These are phyloP conservation scores for Noctilio leporinus DNA, from an alignment of 2,113 vertebrate genomes.

Conservation along the genomic window DNA sequence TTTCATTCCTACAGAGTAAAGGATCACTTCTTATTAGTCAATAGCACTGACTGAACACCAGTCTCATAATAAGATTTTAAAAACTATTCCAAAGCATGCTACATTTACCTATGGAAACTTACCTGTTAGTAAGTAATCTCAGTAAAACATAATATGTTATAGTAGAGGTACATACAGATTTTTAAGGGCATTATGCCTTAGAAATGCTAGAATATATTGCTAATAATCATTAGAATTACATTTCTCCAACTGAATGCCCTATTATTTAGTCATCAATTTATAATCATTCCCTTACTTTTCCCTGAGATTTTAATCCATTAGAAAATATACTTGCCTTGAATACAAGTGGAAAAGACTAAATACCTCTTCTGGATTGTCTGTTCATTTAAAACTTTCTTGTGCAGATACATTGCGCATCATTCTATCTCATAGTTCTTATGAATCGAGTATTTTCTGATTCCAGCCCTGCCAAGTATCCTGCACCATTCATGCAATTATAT, in stretches of 20 bases:
- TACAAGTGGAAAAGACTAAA: neutral
- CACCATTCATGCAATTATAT: neutral
- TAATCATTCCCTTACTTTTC: neutral
- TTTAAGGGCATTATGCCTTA: neutral
- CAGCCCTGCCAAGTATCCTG: neutral
- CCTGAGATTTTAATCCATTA: neutral
- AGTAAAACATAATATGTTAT: neutral
- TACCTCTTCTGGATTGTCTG: neutral
- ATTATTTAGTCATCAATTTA: slow-evolving; percentile 13
- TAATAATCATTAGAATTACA: neutral
- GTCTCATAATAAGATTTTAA: neutral
- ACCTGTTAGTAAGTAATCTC: neutral
- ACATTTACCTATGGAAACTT: neutral
- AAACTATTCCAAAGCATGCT: neutral
- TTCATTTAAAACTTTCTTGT: slow-evolving; percentile 20
- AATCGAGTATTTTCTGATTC: neutral
- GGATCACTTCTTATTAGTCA: neutral
- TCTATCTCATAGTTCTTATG: neutral
- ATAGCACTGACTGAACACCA: neutral
- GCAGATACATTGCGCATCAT: neutral
- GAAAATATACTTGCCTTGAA: neutral
- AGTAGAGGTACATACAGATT: neutral
- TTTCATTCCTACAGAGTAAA: neutral
- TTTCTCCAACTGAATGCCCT: neutral
- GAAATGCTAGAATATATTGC: neutral